Percentiles rank a stretch among this genome's conserved stretches.
phyloP scores from a whole-genome alignment of 2,797 vertebrate genomes.

The Anguilla pacifica region DNA sequence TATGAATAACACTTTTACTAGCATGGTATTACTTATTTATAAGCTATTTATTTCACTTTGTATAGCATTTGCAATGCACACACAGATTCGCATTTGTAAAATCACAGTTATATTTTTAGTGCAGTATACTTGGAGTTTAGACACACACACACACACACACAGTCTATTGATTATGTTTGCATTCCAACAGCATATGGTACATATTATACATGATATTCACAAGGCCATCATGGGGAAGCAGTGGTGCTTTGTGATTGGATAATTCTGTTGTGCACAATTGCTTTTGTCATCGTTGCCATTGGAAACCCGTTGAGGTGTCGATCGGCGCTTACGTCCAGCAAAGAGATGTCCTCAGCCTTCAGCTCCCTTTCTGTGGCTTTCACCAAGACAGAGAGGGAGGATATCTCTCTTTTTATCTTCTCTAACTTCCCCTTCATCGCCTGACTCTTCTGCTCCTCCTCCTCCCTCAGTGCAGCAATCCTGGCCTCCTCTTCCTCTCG shows the following conservation, averaged over 20 bases:
- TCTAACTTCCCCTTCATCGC: slow-evolving; percentile 62
- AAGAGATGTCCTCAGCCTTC: slow-evolving; percentile 62
- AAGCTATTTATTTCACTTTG: too few relatives aligned
- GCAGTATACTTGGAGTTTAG: too few relatives aligned
- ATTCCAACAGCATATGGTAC: too few relatives aligned
- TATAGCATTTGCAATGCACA: too few relatives aligned
- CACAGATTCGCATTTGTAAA: too few relatives aligned
- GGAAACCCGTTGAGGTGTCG: background rate
- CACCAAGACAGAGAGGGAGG: slow-evolving; percentile 68
- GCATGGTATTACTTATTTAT: too few relatives aligned
- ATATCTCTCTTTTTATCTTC: slow-evolving; percentile 64
- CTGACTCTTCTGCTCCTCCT: slow-evolving; percentile 66
- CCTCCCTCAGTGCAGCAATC: slow-evolving; percentile 63
- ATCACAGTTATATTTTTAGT: too few relatives aligned
- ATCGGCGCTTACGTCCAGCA: slow-evolving; percentile 67
- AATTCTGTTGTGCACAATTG: background rate
- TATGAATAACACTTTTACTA: too few relatives aligned
- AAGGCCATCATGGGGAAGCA: background rate
- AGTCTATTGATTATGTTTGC: background rate
- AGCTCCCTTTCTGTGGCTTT: slow-evolving; percentile 69
- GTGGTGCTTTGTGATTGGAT: background rate
- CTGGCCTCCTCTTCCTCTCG: slow-evolving; percentile 69
- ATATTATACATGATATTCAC: background rate
- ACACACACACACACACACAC: too few relatives aligned
- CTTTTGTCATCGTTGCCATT: background rate